Percentiles rank a stretch among this genome's conserved stretches.
phyloP scores from a whole-genome alignment of 2,113 vertebrate genomes.

The Bufo bufo region DNA sequence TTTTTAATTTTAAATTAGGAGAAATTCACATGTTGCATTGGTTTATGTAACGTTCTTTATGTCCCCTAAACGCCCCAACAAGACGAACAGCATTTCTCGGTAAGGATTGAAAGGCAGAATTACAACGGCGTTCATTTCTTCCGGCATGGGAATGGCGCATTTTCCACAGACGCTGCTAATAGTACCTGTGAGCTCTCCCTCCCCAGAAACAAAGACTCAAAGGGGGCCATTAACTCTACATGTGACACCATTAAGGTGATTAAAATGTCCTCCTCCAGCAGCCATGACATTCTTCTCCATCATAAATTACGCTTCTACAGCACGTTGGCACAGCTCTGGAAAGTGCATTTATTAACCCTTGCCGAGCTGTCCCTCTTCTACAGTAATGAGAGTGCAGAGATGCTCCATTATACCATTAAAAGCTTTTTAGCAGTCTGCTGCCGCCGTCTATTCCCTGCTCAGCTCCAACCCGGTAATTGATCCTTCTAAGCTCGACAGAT shows the following conservation, averaged over 20 bases:
- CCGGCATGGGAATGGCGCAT: conserved; percentile 1
- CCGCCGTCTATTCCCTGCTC: conserved; percentile 40
- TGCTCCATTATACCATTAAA: conserved; percentile 50
- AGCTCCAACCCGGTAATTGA: conserved; percentile 36
- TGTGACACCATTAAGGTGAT: conserved; percentile 68
- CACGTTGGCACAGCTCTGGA: conserved; percentile 62
- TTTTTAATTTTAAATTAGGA: too few species aligned
- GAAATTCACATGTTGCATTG: too few species aligned
- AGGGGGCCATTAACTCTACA: conserved; percentile 67
- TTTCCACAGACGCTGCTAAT: conserved; percentile 57
- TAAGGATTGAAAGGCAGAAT: background rate
- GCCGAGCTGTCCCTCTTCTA: conserved; percentile 34
- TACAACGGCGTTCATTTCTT: background rate
- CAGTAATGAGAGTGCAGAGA: conserved; percentile 39
- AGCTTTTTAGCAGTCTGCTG: conserved; percentile 44
- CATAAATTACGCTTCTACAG: conserved; percentile 67
- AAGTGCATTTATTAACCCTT: conserved; percentile 65
- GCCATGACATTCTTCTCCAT: conserved; percentile 66
- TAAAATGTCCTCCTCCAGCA: conserved; percentile 70
- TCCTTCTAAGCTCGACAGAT: conserved; percentile 37
- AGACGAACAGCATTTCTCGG: background rate
- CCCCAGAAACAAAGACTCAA: conserved; percentile 59
- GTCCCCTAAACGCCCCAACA: background rate
- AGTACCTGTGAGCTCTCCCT: conserved; percentile 51
- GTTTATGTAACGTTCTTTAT: too few species aligned